Conservation (phyloP, 1,140 invertebrate species). For the Daktulosphaira vitifoliae region DNA sequence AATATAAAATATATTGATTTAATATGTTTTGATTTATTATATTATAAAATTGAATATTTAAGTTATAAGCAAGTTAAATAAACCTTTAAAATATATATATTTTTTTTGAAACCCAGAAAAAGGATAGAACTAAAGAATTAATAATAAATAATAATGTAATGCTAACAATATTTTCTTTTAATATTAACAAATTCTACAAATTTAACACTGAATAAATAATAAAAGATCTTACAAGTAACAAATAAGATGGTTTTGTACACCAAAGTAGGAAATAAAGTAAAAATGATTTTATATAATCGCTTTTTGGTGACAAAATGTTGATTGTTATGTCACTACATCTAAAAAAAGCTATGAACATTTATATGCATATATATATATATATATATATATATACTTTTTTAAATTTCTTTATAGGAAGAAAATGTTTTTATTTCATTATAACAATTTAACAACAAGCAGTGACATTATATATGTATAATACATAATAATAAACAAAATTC, state of each 20-base stretch:
- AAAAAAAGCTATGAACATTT: slow-evolving; percentile 19
- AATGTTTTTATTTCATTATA: slow-evolving; percentile 28
- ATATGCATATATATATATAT: too few relatives aligned
- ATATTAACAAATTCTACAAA: slow-evolving; percentile 32
- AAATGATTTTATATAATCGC: slow-evolving; percentile 7
- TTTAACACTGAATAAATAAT: slow-evolving; percentile 33
- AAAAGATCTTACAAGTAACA: slow-evolving; percentile 31
- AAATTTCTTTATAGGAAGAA: slow-evolving; percentile 14
- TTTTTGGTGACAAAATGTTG: slow-evolving; percentile 28
- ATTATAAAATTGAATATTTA: too few relatives aligned
- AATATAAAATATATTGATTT: too few relatives aligned
- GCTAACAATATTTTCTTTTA: slow-evolving; percentile 31
- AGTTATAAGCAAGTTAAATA: too few relatives aligned
- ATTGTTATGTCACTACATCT: slow-evolving; percentile 31
- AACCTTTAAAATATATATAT: too few relatives aligned
- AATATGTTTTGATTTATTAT: too few relatives aligned
- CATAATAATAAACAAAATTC: slow-evolving; percentile 33
- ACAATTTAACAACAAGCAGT: slow-evolving; percentile 34
- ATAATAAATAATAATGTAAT: slow-evolving; percentile 30
- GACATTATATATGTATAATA: slow-evolving; percentile 32
- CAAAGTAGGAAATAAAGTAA: slow-evolving; percentile 21
- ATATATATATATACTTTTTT: too few relatives aligned
- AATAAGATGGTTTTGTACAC: slow-evolving; percentile 23
- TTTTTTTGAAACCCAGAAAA: too few relatives aligned
- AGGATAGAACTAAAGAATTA: too few relatives aligned